phyloP scores from a whole-genome alignment of 1,140 invertebrate genomes.

The Belonocnema kinseyi region DNA sequence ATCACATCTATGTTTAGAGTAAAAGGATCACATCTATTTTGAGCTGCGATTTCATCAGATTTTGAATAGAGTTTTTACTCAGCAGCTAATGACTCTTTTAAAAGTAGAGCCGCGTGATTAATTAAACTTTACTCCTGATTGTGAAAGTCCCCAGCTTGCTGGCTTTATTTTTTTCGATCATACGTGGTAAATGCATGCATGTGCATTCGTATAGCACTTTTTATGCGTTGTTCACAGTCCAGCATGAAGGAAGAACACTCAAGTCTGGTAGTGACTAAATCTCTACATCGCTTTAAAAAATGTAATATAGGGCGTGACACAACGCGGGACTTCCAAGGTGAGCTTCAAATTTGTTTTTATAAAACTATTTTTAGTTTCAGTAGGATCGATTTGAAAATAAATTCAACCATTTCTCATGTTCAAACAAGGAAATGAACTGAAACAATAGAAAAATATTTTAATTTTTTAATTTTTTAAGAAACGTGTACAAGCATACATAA shows the following conservation, averaged over 20 bases:
- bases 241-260: slow-evolving; percentile 10
- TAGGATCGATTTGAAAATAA: too few species aligned
- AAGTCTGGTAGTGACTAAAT: slow-evolving; percentile 1
- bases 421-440: too few species aligned
- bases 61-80: not conserved
- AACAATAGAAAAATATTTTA: too few species aligned
- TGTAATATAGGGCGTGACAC: not conserved
- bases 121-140: slow-evolving; percentile 21
- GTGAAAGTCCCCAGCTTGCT: slow-evolving; percentile 5
- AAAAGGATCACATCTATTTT: too few species aligned
- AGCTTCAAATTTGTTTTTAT: not conserved
- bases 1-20: too few species aligned
- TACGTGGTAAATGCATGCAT: slow-evolving; percentile 1
- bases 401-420: too few species aligned
- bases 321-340: not conserved
- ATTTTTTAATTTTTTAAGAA: too few species aligned
- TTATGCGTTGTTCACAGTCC: too few species aligned
- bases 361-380: not conserved
- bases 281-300: slow-evolving; percentile 21
- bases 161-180: slow-evolving; percentile 9
- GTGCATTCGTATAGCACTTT: slow-evolving; percentile 3
- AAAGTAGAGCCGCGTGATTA: slow-evolving; percentile 19
- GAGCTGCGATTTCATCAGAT: not conserved
- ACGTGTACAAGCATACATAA: too few species aligned
- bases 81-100: slow-evolving; percentile 1